Percentiles rank a stretch among this genome's conserved stretches.
Conservation (phyloP, 2,888 invertebrate genomes). For the Agonopterix alstromeriana region DNA sequence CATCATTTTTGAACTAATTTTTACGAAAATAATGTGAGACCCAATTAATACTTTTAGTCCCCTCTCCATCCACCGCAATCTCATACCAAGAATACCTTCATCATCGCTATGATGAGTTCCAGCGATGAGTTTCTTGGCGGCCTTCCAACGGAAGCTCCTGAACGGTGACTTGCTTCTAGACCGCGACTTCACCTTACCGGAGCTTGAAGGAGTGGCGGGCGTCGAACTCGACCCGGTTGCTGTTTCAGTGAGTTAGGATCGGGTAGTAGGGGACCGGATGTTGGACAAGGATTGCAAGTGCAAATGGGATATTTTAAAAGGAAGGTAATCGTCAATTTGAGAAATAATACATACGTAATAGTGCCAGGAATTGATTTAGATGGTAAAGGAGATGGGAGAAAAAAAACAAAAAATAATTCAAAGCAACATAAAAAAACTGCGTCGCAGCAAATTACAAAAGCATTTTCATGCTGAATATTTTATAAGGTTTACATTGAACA, state of each 20-base stretch:
- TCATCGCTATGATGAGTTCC: slow-evolving; percentile 87
- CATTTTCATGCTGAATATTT: slow-evolving; percentile 36
- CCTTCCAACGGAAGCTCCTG: slow-evolving; percentile 94
- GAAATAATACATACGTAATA: neutral
- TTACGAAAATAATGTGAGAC: no score
- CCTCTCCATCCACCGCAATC: slow-evolving; percentile 32
- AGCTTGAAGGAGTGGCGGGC: slow-evolving; percentile 65
- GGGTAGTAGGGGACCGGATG: slow-evolving; percentile 16
- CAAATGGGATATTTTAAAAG: slow-evolving; percentile 1
- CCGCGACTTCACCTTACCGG: slow-evolving; percentile 86
- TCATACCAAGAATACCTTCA: slow-evolving; percentile 79
- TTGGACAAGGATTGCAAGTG: slow-evolving; percentile 4
- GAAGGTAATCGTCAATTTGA: neutral
- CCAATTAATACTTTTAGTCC: neutral
- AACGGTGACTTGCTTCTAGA: slow-evolving; percentile 96
- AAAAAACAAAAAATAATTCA: slow-evolving; percentile 56
- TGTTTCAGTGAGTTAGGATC: slow-evolving; percentile 27
- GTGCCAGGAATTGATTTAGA: slow-evolving; percentile 8
- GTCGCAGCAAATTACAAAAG: slow-evolving; percentile 64
- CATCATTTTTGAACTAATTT: no score
- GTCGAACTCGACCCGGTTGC: slow-evolving; percentile 62
- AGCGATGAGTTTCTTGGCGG: slow-evolving; percentile 81
- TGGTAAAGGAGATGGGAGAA: slow-evolving; percentile 21
- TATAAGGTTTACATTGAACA: slow-evolving; percentile 13
- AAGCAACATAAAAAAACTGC: slow-evolving; percentile 67